phyloP scores from a whole-genome alignment of 23 tunicate species.

The Clavelina lepadiformis region DNA sequence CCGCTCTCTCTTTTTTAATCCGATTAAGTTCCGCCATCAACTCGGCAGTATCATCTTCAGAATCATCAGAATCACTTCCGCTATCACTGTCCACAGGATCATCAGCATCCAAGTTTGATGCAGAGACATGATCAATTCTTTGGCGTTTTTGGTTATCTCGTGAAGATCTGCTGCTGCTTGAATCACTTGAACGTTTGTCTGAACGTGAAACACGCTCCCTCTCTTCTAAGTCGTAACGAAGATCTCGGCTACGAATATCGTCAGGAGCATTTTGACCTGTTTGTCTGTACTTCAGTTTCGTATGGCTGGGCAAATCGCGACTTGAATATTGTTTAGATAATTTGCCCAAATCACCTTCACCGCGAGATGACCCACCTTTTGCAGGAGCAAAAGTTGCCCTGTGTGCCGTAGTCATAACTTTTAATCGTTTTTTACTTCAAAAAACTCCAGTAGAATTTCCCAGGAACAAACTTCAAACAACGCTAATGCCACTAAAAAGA shows the following conservation, averaged over 20 bases:
- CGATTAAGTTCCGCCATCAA: constrained; percentile 68
- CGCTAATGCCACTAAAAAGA: no score
- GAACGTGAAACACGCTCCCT: constrained; percentile 58
- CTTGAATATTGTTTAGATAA: constrained; percentile 84
- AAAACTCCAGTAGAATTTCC: no score
- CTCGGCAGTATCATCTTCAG: constrained; percentile 90
- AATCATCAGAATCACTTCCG: constrained; percentile 50
- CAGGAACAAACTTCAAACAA: constrained; percentile 1
- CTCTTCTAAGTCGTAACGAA: constrained; percentile 65
- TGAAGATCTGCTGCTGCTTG: constrained; percentile 31
- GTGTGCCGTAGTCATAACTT: constrained; percentile 82
- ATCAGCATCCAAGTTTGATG: constrained; percentile 82
- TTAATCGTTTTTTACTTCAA: no score
- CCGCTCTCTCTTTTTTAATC: constrained; percentile 86
- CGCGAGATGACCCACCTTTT: constrained; percentile 75
- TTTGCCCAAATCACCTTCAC: constrained; percentile 87
- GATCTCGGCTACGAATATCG: constrained; percentile 57
- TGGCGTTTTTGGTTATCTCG: constrained; percentile 65
- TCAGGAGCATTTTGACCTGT: constrained; percentile 79
- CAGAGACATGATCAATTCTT: constrained; percentile 61
- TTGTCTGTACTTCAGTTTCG: constrained; percentile 75
- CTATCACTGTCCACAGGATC: constrained; percentile 67
- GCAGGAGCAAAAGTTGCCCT: constrained; percentile 87
- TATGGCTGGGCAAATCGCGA: constrained; percentile 85
- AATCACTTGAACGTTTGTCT: constrained; percentile 67